A percentile compares a stretch with the other conserved stretches of the same genome.
Conservation (phyloP, 2,888 invertebrate genomes). For the Lycophotia porphyrea region DNA sequence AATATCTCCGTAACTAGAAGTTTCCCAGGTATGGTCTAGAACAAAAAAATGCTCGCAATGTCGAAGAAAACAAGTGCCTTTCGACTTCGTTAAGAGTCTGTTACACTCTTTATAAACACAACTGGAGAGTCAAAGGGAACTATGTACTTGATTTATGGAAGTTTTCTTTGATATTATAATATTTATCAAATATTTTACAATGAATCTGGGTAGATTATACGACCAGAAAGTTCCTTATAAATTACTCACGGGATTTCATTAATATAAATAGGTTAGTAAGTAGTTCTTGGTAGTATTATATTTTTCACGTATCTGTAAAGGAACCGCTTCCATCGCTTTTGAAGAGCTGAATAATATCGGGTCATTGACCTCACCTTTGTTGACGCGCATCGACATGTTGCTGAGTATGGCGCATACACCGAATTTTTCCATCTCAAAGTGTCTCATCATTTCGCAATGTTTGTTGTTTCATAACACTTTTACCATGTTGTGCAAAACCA, state of each 20-base stretch:
- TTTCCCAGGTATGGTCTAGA: too few relatives aligned
- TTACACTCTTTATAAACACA: too few relatives aligned
- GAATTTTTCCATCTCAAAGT: background rate
- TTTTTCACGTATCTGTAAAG: background rate
- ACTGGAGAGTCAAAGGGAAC: slow-evolving; percentile 5
- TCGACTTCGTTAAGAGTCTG: too few relatives aligned
- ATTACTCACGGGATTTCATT: slow-evolving; percentile 20
- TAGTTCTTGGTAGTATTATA: background rate
- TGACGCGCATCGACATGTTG: background rate
- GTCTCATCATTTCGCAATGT: background rate
- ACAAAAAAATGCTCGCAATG: too few relatives aligned
- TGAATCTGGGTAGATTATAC: background rate
- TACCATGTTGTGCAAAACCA: background rate
- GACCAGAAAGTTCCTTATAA: slow-evolving; percentile 15
- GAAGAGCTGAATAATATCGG: background rate
- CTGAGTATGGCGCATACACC: background rate
- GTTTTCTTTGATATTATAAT: slow-evolving; percentile 33
- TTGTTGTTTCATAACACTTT: background rate
- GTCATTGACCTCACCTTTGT: background rate
- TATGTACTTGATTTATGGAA: slow-evolving; percentile 1
- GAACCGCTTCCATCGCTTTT: slow-evolving; percentile 3
- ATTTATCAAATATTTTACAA: slow-evolving; percentile 3
- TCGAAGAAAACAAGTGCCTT: too few relatives aligned
- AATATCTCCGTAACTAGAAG: too few relatives aligned
- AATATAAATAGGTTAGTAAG: background rate